Evolutionary conservation across 2,888 invertebrate species (phyloP), one percentile per base, ranked within the genome.

Genomic region (Arrhopalites spinosus): DNA sequence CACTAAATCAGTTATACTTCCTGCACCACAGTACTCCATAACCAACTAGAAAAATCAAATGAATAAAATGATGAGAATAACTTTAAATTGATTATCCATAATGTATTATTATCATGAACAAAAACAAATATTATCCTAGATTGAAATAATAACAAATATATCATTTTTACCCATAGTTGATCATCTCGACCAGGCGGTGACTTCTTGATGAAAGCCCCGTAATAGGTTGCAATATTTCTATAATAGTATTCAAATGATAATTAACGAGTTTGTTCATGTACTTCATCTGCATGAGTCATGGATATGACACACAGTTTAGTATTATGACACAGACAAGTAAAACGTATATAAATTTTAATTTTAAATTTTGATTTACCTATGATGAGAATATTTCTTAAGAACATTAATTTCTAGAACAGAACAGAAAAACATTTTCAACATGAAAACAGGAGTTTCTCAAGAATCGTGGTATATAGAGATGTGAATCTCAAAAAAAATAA

Each of bases 351-450:
- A n/a, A n/a, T n/a, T n/a, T n/a, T n/a, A n/a, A n/a, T n/a, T n/a
- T n/a, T n/a, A n/a, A n/a, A 63, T 30, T 23, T 30, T 23, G 25
- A 11, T 43, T 45, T 77, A 80, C 81, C 80, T 80, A 67, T 82
- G 82, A 71, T 82, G 82, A 68, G 82, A 82, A 78, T 81, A 82
- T 75, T 91, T 98, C 88, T 99, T 99, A 84, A 99, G 90, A 84
- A 99, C 99, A 89, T 99, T 99, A 84, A 99, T 99, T 89, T 99
- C 99, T n/a, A n/a, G n/a, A n/a, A n/a, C n/a, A n/a, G n/a, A n/a
- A n/a, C n/a, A n/a, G n/a, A n/a, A n/a, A n/a, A n/a, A n/a, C n/a
- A n/a, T n/a, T n/a, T n/a, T n/a, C n/a, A n/a, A n/a, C n/a, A n/a
- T n/a, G n/a, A n/a, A n/a, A n/a, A n/a, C n/a, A n/a, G n/a, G n/a